Base-by-base conservation (phyloP, 2,113 vertebrate genomes). In the Anser brachyrhynchus region DNA sequence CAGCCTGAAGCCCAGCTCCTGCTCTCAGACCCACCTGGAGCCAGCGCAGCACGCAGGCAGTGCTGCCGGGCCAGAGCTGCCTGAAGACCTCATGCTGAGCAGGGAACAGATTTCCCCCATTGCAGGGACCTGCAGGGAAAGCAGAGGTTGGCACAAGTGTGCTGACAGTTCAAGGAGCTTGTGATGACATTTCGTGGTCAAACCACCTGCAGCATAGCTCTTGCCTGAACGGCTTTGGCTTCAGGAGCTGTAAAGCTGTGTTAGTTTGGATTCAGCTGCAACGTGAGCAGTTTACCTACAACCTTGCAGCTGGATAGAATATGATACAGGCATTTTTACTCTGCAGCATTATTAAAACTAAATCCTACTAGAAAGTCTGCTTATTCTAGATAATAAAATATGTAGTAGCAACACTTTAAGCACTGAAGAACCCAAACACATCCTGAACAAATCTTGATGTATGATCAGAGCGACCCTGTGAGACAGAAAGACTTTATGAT, bases 121-220 rank as follows among this genome's bases (percentile, higher is more conserved):
- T 35, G 13, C 29, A 66, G 69, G 37, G 20, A 35, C 20, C 33
- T 3, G 1, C 0, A 1, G 13, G 28, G 20, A 67, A 65, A 72
- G 26, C 21, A 52, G 61, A 81, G n/a, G 20, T 37, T 54, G 64
- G 26, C 22, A 69, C 33, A 79, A 35, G 25, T 1, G 7, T 0
- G 0, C 18, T 22, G 46, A 6, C 4, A 20, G 5, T 29, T 89
- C 61, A 46, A 51, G 70, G 52, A 82, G 61, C 57, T 84, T 3
- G 0, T 19, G 52, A 31, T 0, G 0, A 59, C n/a, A 19, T 78
- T 74, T 75, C 0, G 0, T 29, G 25, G n/a, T 72, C n/a, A 64
- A 84, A 85, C 15, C 0, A 0, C 46, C 77, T 46, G 37, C 61
- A 55, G 7, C 0, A 0, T 22, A 49, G 22, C n/a, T 87, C 69